phyloP scores from a whole-genome alignment of 2,797 vertebrate genomes.

The Aselliscus stoliczkanus region DNA sequence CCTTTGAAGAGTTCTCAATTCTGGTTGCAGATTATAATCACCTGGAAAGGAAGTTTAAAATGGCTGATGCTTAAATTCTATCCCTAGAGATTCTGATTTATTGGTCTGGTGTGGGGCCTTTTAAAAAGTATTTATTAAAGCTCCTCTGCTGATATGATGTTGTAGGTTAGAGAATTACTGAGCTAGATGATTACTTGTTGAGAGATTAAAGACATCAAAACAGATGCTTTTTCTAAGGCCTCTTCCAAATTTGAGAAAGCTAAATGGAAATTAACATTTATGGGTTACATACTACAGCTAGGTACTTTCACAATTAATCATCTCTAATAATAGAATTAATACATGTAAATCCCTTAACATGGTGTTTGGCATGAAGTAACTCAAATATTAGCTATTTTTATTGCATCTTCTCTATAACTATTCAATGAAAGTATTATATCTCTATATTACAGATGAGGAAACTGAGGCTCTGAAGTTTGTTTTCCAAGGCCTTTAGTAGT shows the following conservation, averaged over 20 bases:
- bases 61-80: not conserved
- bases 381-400: not conserved
- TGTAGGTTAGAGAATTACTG: not conserved
- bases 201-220: not conserved
- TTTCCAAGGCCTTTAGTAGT: not conserved
- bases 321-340: not conserved
- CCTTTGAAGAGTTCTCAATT: not conserved
- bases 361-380: not conserved
- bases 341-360: not conserved
- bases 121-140: not conserved
- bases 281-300: not conserved
- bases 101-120: not conserved
- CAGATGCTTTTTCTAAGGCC: not conserved
- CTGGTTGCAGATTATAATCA: not conserved
- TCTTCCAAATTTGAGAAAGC: conserved; percentile 19
- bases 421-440: not conserved
- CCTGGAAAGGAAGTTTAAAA: not conserved
- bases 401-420: not conserved
- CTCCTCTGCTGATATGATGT: not conserved
- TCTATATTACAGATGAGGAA: not conserved
- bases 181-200: not conserved
- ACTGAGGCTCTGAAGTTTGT: not conserved
- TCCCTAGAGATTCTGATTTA: not conserved
- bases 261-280: not conserved
- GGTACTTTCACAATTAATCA: not conserved